A percentile compares a stretch with the other conserved stretches of the same genome.
These are phyloP conservation scores for Taenioides sp. DNA, from an alignment of 2,797 vertebrate species.

Conservation along the genomic window DNA sequence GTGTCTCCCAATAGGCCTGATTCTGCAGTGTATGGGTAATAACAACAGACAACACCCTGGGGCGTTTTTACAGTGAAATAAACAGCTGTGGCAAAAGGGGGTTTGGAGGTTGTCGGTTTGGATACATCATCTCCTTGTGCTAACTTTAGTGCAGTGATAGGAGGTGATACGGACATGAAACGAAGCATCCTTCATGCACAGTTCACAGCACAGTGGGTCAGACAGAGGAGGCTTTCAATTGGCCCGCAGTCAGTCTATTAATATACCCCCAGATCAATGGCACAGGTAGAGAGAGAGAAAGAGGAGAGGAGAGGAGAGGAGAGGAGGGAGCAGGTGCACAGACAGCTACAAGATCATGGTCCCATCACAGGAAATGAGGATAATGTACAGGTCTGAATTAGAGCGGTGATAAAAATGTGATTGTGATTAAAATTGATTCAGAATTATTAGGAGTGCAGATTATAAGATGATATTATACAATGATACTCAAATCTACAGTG, in stretches of 20 bases:
- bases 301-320: background rate
- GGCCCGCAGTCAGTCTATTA: conserved; percentile 5
- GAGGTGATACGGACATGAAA: conserved; percentile 23
- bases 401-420: background rate
- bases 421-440: background rate
- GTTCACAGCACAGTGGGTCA: conserved; percentile 24
- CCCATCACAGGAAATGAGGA: background rate
- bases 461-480: too few species aligned
- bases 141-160: conserved; percentile 2
- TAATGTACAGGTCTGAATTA: background rate
- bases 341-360: background rate
- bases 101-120: conserved; percentile 45
- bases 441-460: too few species aligned
- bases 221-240: conserved; percentile 15
- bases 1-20: conserved; percentile 22
- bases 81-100: conserved; percentile 40
- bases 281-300: background rate
- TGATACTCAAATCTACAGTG: too few species aligned
- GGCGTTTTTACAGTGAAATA: conserved; percentile 54
- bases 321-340: background rate
- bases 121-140: conserved; percentile 40
- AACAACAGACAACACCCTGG: conserved; percentile 40
- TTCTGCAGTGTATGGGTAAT: conserved; percentile 32
- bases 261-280: conserved; percentile 7
- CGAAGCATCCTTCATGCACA: conserved; percentile 21